Evolutionary conservation across 2,888 invertebrate species (phyloP).

Genomic region (Pristionchus japonicus): DNA sequence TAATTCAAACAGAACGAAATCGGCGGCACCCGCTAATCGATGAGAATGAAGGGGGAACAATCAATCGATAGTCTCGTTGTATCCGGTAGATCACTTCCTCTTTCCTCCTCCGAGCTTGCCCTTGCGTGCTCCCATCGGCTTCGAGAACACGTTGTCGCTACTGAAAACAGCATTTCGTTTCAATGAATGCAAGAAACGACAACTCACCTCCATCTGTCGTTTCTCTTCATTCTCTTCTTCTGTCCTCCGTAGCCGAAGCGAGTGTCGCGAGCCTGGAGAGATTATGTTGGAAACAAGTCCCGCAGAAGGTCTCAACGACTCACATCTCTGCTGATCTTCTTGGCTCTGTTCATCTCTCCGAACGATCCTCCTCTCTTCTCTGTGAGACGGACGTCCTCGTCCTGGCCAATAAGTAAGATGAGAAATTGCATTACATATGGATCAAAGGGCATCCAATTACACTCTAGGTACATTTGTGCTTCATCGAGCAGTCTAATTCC

Average conservation of each 20-base stretch:
- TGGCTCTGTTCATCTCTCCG: slow-evolving; percentile 19
- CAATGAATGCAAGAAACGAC: neutral
- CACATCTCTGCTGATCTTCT: slow-evolving; percentile 43
- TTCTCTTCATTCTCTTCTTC: slow-evolving; percentile 89
- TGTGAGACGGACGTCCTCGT: slow-evolving; percentile 50
- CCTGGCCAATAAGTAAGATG: slow-evolving; percentile 11
- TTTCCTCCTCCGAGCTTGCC: slow-evolving; percentile 12
- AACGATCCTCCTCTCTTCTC: slow-evolving; percentile 45
- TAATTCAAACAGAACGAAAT: neutral
- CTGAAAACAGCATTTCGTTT: neutral
- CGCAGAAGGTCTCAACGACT: too few species aligned
- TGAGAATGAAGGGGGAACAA: neutral
- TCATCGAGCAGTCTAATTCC: too few species aligned
- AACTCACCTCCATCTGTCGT: slow-evolving; percentile 80
- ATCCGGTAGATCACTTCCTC: slow-evolving; percentile 3
- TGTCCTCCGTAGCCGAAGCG: slow-evolving; percentile 96
- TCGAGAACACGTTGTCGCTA: slow-evolving; percentile 36
- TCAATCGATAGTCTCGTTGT: neutral
- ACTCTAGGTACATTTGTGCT: neutral
- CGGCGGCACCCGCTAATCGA: slow-evolving; percentile 14
- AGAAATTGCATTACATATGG: neutral
- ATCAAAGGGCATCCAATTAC: too few species aligned
- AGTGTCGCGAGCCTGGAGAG: slow-evolving; percentile 81
- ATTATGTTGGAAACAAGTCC: too few species aligned
- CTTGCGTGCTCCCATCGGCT: slow-evolving; percentile 34